Percentiles rank a stretch among this genome's conserved stretches.
These are phyloP conservation scores for Pitangus sulphuratus DNA, from an alignment of 2,797 vertebrate genomes.

Conservation along the genomic window DNA sequence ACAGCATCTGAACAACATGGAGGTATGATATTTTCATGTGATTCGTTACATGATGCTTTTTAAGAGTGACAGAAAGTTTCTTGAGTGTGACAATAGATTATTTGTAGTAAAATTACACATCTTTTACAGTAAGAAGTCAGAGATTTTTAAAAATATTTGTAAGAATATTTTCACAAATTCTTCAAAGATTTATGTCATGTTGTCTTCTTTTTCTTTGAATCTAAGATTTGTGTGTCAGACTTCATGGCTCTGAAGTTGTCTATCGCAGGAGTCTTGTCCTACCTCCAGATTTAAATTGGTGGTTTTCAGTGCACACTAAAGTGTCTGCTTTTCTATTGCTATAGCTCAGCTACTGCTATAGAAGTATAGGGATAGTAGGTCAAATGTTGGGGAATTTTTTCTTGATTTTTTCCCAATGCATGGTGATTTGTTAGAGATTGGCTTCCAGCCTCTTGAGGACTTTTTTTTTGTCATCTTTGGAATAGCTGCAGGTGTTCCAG, in stretches of 20 bases:
- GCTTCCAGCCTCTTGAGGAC: neutral
- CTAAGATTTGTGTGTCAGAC: neutral
- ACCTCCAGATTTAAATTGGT: neutral
- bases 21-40: conserved; percentile 73
- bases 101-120: neutral
- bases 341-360: neutral
- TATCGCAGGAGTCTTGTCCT: neutral
- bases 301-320: neutral
- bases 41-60: neutral
- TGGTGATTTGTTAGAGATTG: neutral
- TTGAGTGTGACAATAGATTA: neutral
- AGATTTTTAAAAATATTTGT: neutral
- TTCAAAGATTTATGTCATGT: neutral
- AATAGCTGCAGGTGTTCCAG: neutral
- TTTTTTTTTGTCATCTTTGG: neutral
- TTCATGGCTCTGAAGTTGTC: neutral
- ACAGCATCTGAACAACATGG: conserved; percentile 73
- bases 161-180: neutral
- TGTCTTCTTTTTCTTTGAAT: neutral
- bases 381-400: neutral
- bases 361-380: neutral
- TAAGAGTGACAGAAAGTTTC: neutral
- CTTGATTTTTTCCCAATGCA: neutral
- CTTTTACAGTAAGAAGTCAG: neutral
- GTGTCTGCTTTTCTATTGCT: neutral